A percentile compares a stretch with the other conserved stretches of the same genome.
Evolutionary conservation across 2,797 vertebrate species (phyloP).

Genomic region (Fratercula arctica): DNA sequence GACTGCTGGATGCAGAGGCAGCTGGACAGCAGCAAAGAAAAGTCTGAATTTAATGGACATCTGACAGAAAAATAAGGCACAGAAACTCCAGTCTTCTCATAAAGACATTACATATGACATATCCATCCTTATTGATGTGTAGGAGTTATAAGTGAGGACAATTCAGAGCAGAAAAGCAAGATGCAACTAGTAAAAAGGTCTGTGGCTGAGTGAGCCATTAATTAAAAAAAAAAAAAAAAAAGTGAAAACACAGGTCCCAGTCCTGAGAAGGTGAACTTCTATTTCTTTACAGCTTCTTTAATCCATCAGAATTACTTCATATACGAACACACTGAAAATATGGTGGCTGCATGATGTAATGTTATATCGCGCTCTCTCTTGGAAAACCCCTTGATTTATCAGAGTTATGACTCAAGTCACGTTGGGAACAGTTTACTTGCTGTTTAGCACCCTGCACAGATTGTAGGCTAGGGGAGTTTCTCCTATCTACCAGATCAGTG

Average conservation of each 20-base stretch:
- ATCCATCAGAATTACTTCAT: not conserved
- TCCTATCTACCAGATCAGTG: not conserved
- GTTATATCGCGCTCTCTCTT: not conserved
- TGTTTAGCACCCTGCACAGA: not conserved
- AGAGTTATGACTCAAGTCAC: not conserved
- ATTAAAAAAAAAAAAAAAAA: not conserved
- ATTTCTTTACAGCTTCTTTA: not conserved
- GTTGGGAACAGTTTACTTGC: not conserved
- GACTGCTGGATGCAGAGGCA: not conserved
- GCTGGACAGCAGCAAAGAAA: not conserved
- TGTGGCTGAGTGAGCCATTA: not conserved
- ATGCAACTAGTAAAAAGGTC: not conserved
- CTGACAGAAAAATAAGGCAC: not conserved
- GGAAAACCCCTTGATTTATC: not conserved
- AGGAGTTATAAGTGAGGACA: not conserved
- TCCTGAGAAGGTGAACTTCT: not conserved
- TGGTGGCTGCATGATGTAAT: not conserved
- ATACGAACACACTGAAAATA: not conserved
- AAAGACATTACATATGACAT: not conserved
- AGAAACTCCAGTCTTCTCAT: not conserved
- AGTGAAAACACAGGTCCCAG: not conserved
- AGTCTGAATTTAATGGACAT: not conserved
- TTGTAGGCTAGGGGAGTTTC: not conserved
- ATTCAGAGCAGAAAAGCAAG: not conserved
- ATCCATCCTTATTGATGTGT: not conserved